A percentile compares a stretch with the other conserved stretches of the same genome.
phyloP scores from a whole-genome alignment of 2,797 vertebrate species.

The Periophthalmus magnuspinnatus region DNA sequence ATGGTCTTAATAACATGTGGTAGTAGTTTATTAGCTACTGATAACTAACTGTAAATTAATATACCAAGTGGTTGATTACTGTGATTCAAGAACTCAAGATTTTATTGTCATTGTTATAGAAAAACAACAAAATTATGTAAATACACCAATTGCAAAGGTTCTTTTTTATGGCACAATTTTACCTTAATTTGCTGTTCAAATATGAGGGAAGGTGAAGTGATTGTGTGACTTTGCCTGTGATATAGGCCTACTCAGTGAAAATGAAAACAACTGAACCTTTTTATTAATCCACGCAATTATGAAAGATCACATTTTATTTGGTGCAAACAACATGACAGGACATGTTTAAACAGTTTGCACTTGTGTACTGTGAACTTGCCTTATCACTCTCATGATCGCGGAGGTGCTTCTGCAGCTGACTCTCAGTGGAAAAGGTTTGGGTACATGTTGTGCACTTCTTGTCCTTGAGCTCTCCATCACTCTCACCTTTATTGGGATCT shows the following conservation, averaged over 20 bases:
- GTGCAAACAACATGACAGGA: neutral
- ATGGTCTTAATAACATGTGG: neutral
- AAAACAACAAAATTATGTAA: too few relatives aligned
- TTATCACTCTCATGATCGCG: slow-evolving; percentile 94
- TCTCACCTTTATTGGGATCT: slow-evolving; percentile 74
- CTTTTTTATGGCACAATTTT: too few relatives aligned
- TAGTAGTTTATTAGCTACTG: neutral
- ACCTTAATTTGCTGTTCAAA: too few relatives aligned
- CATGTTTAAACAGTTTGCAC: too few relatives aligned
- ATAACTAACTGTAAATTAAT: neutral
- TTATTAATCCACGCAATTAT: neutral
- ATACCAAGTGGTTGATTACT: neutral
- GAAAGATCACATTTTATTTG: neutral
- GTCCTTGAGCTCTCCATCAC: slow-evolving; percentile 79
- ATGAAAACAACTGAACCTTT: too few relatives aligned
- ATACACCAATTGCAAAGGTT: too few relatives aligned
- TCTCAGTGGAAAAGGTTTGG: slow-evolving; percentile 88
- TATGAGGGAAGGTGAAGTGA: too few relatives aligned
- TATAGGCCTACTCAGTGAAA: too few relatives aligned
- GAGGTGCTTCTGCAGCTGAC: slow-evolving; percentile 93
- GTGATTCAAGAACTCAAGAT: too few relatives aligned
- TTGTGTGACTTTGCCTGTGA: too few relatives aligned
- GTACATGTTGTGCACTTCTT: slow-evolving; percentile 90
- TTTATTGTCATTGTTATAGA: too few relatives aligned
- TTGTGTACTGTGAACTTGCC: slow-evolving; percentile 66